Evolutionary conservation across 1,140 invertebrate genomes (phyloP), one percentile per base, ranked within the genome.

Genomic region (Branchinecta lynchi): DNA sequence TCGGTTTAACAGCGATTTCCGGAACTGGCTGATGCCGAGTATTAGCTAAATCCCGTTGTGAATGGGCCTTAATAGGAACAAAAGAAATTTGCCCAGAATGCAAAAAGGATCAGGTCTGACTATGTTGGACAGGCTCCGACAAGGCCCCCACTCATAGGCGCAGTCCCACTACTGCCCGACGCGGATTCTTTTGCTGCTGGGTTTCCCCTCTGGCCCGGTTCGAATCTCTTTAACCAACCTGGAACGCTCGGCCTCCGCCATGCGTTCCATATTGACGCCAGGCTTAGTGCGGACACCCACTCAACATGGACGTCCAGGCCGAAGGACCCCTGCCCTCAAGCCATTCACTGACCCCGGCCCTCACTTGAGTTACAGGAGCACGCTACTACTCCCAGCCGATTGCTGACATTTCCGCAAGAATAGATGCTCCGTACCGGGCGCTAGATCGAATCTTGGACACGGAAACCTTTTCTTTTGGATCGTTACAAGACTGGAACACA

Each of bases 121-220:
- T 89, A 76, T 92, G 83, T 92, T 86, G 86, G 84, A 82, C 84
- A 81, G 89, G 90, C 89, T 92, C 84, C 79, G 80, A 82, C 83
- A 83, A 81, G 83, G 83, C 83, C 82, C 84, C 84, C 86, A 91
- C 91, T 94, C 92, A 89, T 89, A 84, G 89, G 85, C 88, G 91
- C 92, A 86, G 91, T 93, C 91, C 91, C 90, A 91, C 90, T 93
- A 93, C 91, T 92, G 89, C 88, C 83, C 87, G 82, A 88, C 89
- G 89, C 89, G 90, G 89, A 86, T 86, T 88, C 89, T 93, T 90
- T 92, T 91, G 89, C 89, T 93, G 90, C 89, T 92, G 86, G 85
- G 87, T 93, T 91, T 88, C 90, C 89, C 88, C 87, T 87, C 91
- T 94, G 90, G 89, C 90, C 91, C 91, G 87, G 84, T 94, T 82